Evolutionary conservation across 2,888 invertebrate genomes (phyloP).

Genomic region (Pomacea canaliculata): DNA sequence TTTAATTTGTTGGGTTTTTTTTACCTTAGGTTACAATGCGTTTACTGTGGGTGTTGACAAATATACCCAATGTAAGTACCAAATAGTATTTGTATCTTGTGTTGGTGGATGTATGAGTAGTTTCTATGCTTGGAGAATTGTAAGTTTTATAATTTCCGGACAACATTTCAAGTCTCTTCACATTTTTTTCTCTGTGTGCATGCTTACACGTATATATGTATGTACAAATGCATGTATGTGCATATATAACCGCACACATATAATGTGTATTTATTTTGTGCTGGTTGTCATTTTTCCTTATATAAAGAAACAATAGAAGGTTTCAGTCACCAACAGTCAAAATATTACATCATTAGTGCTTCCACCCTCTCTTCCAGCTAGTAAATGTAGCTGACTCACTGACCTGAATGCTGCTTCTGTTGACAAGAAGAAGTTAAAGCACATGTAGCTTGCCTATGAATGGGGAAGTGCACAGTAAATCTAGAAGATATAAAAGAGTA

Average conservation of each 20-base stretch:
- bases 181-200: background rate
- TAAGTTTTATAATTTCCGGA: background rate
- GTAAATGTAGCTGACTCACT: no score
- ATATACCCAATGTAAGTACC: slow-evolving; percentile 77
- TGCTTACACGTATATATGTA: background rate
- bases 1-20: slow-evolving; percentile 8
- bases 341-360: no score
- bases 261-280: background rate
- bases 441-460: no score
- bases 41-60: slow-evolving; percentile 83
- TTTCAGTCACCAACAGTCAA: no score
- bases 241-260: background rate
- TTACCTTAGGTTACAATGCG: slow-evolving; percentile 79
- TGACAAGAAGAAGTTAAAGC: no score
- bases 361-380: no score
- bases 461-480: no score
- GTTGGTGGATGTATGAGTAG: background rate
- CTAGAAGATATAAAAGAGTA: no score
- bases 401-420: no score
- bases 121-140: background rate
- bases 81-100: background rate
- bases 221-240: background rate
- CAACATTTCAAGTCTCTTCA: background rate
- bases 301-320: no score
- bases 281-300: no score